These are phyloP conservation scores for Drosophila tanythrix DNA, from an alignment of 2,888 invertebrate genomes.

Conservation along the genomic window DNA sequence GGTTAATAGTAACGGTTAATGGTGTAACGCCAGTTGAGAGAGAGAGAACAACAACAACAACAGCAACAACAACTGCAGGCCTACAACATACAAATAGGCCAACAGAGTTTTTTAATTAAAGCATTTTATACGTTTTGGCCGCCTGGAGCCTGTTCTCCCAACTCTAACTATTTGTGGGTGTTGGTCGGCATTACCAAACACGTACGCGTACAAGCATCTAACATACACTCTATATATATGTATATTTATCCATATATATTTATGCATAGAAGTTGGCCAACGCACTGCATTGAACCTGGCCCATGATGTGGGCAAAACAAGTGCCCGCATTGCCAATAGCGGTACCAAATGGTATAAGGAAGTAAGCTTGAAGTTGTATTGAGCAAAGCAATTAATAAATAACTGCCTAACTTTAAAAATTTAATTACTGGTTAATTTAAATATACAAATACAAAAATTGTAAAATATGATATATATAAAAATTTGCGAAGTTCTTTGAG, in stretches of 20 bases:
- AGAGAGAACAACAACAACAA: constrained; percentile 13
- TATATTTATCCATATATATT: constrained; percentile 6
- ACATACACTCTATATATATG: neutral
- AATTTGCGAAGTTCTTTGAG: neutral
- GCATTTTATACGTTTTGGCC: constrained; percentile 60
- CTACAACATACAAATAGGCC: constrained; percentile 66
- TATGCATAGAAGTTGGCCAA: constrained; percentile 47
- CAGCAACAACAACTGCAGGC: constrained; percentile 11
- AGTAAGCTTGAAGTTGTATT: neutral
- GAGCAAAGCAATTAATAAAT: neutral
- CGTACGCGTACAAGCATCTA: constrained; percentile 28
- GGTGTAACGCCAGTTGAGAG: constrained; percentile 62
- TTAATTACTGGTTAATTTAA: neutral
- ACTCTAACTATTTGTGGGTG: constrained; percentile 55
- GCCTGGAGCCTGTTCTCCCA: constrained; percentile 42
- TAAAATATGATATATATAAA: neutral
- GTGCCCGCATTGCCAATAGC: constrained; percentile 27
- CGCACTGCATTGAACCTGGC: constrained; percentile 45
- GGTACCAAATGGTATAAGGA: constrained; percentile 7
- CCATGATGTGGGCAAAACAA: constrained; percentile 36
- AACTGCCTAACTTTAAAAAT: neutral
- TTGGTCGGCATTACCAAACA: constrained; percentile 48
- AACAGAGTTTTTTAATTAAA: constrained; percentile 77
- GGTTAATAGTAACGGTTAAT: constrained; percentile 74
- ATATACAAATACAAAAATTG: neutral